Percentiles rank a stretch among this genome's conserved stretches.
These are phyloP conservation scores for Leptura quadrifasciata DNA, from an alignment of 2,888 invertebrate species.

Conservation along the genomic window DNA sequence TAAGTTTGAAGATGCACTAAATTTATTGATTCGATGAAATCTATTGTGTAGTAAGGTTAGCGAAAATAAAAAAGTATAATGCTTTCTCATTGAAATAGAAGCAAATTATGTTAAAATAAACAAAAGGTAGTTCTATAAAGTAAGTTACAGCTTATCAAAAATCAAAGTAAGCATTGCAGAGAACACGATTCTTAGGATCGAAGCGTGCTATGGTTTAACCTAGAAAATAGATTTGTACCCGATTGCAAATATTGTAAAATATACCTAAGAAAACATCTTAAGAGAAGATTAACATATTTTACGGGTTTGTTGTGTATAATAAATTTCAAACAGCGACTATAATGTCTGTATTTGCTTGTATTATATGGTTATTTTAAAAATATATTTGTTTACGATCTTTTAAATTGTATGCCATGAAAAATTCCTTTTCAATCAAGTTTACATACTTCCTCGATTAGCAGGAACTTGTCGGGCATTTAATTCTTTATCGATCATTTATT, in stretches of 20 bases:
- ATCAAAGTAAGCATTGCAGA: slow-evolving; percentile 58
- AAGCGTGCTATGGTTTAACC: slow-evolving; percentile 59
- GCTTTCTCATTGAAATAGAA: slow-evolving; percentile 57
- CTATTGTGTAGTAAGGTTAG: slow-evolving; percentile 47
- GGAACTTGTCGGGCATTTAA: slow-evolving; percentile 48
- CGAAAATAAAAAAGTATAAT: slow-evolving; percentile 48
- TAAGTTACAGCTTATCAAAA: slow-evolving; percentile 61
- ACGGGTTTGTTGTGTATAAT: slow-evolving; percentile 48
- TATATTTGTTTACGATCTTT: slow-evolving; percentile 49
- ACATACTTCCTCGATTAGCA: slow-evolving; percentile 37
- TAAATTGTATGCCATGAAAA: slow-evolving; percentile 47
- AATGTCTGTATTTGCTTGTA: slow-evolving; percentile 54
- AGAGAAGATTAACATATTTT: slow-evolving; percentile 54
- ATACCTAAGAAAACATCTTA: slow-evolving; percentile 50
- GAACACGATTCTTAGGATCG: slow-evolving; percentile 59
- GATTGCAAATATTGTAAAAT: slow-evolving; percentile 58
- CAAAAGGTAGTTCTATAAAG: slow-evolving; percentile 57
- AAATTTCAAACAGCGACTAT: slow-evolving; percentile 50
- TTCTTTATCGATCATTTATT: slow-evolving; percentile 54
- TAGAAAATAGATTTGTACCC: slow-evolving; percentile 58
- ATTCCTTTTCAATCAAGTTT: slow-evolving; percentile 48
- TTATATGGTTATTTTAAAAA: slow-evolving; percentile 48
- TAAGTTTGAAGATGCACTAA: slow-evolving; percentile 50
- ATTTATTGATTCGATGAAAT: slow-evolving; percentile 57
- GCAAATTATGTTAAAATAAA: slow-evolving; percentile 61